phyloP scores from a whole-genome alignment of 1,140 invertebrate species.

The Drosophila hydei region DNA sequence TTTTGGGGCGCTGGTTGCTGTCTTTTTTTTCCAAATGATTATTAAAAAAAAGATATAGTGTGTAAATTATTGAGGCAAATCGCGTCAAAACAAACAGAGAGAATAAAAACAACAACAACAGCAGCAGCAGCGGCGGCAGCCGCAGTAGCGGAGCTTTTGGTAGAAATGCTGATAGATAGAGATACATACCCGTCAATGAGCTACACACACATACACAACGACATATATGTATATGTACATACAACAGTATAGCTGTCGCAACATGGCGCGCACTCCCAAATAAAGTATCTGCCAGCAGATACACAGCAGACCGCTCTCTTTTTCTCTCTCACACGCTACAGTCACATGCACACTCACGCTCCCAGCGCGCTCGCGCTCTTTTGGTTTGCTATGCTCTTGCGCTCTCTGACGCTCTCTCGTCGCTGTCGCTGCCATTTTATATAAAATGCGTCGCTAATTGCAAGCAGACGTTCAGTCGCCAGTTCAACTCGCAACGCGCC shows the following conservation, averaged over 20 bases:
- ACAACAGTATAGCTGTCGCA: conserved; percentile 41
- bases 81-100: conserved; percentile 81
- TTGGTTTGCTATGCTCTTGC: conserved; percentile 13
- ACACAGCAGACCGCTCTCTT: conserved; percentile 42
- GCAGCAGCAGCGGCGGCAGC: not conserved
- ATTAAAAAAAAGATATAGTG: conserved; percentile 37
- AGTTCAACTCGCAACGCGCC: conserved; percentile 60
- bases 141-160: not conserved
- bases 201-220: conserved; percentile 23
- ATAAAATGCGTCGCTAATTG: conserved; percentile 63
- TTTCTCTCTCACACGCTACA: not conserved
- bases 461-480: conserved; percentile 83
- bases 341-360: conserved; percentile 1
- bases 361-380: conserved; percentile 15
- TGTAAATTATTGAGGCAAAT: conserved; percentile 61
- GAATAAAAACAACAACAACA: conserved; percentile 19
- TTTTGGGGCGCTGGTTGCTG: conserved; percentile 9
- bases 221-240: not conserved
- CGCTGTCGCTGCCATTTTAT: conserved; percentile 59
- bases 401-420: conserved; percentile 24
- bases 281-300: conserved; percentile 53
- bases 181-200: conserved; percentile 41
- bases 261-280: conserved; percentile 42
- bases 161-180: conserved; percentile 52
- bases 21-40: conserved; percentile 28